Evolutionary conservation across 2,113 vertebrate species (phyloP), one percentile per base, ranked within the genome.

Genomic region (Gallinago paraguaiae): DNA sequence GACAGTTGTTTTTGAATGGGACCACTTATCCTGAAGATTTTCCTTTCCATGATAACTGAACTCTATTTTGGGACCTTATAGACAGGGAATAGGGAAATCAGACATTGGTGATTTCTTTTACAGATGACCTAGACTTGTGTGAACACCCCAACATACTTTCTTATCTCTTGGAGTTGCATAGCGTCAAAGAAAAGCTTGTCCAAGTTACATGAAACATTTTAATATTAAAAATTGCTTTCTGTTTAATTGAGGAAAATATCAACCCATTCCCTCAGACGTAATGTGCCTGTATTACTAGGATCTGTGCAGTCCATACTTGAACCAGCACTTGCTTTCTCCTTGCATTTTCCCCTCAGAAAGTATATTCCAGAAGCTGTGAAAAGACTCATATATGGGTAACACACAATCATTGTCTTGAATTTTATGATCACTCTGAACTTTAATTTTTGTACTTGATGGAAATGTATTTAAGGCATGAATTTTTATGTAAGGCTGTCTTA

Each of bases 341-440:
- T 75, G 20, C 1, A 0, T 83, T 80, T 83, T 67, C 19, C 11
- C 14, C 22, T 63, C 12, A 43, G 39, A 80, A 85, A 48, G 37
- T 19, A 8, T 0, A 28, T 78, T 86, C 30, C 27, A 56, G 43
- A 74, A 84, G 11, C 35, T 71, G 90, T 61, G 24, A 39, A 51
- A 54, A 59, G 2, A 50, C 4, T 72, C 3, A 2, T 6, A 0
- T 24, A 14, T 43, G 19, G 6, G 4, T 71, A 68, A 33, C 16
- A 7, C 46, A 5, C 30, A 56, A 7, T 51, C 5, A 2, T 53
- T 54, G 5, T 37, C 13, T 83, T 54, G 24, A 59, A n/a, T 65
- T 82, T 6, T 28, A 6, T 41, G 27, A 19, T 65, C 12, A 10
- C 30, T 88, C 17, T 45, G 43, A 81, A 77, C 17, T 46, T 41